Base-by-base conservation (phyloP, 2,888 invertebrate species). In the Amiota communis region DNA sequence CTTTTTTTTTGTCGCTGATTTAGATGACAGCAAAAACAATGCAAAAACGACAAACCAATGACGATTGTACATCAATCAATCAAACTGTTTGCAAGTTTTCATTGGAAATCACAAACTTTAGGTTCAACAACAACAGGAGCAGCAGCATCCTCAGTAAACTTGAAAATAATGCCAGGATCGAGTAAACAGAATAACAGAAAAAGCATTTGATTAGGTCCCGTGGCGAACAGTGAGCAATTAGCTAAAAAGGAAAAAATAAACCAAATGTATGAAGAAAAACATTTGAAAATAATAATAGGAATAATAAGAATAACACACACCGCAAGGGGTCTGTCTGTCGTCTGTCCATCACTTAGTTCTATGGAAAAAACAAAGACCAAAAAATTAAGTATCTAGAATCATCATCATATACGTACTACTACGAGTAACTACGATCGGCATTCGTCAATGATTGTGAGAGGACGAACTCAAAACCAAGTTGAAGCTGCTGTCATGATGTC, bases 1-100 rank as follows among this genome's bases (percentile, higher is more conserved):
- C 2, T 11, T 17, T 59, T 17, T 59, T 63, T 46, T 11, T 63
- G 13, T 46, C 11, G 17, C 63, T 63, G 23, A 23, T 63, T 63
- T 63, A 36, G 17, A 20, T 53, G 68, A 23, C 53, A 68, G 68
- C 51, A 67, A 67, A 2, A 67, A 67, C 67, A 49, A 49, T 17
- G 67, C 48, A 67, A 67, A 13, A 11, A 10, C 53, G 53, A 51
- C 51, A 67, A 48, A 15, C 48, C 51, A 17, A 15, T 15, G 49
- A 49, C 67, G 67, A 67, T 49, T 48, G 36, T 36, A 11, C 23
- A 63, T 63, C 63, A 63, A 63, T 23, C 63, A 46, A 63, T 63
- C 63, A 63, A 59, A 15, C 17, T 23, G 63, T 53, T n/a, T 17
- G 15, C 46, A 47, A 47, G 46, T 65, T 47, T 48, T 63, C 46